Evolutionary conservation across 2,888 invertebrate genomes (phyloP).

Genomic region (Ennomos fuscantarius): DNA sequence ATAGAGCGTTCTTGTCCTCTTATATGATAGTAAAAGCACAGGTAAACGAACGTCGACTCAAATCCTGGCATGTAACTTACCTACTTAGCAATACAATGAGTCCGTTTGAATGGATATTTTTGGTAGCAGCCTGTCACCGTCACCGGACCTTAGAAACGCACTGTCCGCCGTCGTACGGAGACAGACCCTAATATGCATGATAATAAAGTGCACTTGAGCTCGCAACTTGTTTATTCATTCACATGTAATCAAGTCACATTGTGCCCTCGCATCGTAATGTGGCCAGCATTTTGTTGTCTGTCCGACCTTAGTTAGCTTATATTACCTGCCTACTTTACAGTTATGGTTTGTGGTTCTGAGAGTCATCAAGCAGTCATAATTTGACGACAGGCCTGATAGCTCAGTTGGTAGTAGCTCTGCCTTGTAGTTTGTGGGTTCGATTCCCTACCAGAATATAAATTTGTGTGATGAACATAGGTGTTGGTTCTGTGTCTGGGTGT

Average conservation of each 20-base stretch:
- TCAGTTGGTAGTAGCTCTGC: too few relatives aligned
- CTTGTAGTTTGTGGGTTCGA: too few relatives aligned
- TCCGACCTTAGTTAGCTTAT: conserved; percentile 6
- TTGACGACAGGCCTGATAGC: too few relatives aligned
- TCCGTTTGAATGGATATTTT: conserved; percentile 40
- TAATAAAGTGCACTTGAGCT: conserved; percentile 60
- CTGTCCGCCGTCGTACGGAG: conserved; percentile 17
- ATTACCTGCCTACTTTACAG: conserved; percentile 5
- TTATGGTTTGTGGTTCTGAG: conserved; percentile 13
- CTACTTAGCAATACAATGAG: conserved; percentile 27
- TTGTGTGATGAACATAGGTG: too few relatives aligned
- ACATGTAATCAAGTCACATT: conserved; percentile 59
- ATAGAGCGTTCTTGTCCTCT: conserved; percentile 13
- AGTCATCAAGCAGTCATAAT: background rate
- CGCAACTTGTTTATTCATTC: conserved; percentile 58
- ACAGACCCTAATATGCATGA: conserved; percentile 52
- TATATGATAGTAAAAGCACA: conserved; percentile 19
- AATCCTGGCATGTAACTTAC: conserved; percentile 32
- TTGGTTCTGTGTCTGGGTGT: too few relatives aligned
- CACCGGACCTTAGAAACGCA: conserved; percentile 25
- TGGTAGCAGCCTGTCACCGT: conserved; percentile 40
- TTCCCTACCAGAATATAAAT: too few relatives aligned
- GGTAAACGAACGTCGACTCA: conserved; percentile 35
- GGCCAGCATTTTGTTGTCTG: conserved; percentile 30
- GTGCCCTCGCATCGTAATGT: conserved; percentile 40